These are phyloP conservation scores for Pristionchus mayeri DNA, from an alignment of 2,888 invertebrate genomes.

Conservation along the genomic window DNA sequence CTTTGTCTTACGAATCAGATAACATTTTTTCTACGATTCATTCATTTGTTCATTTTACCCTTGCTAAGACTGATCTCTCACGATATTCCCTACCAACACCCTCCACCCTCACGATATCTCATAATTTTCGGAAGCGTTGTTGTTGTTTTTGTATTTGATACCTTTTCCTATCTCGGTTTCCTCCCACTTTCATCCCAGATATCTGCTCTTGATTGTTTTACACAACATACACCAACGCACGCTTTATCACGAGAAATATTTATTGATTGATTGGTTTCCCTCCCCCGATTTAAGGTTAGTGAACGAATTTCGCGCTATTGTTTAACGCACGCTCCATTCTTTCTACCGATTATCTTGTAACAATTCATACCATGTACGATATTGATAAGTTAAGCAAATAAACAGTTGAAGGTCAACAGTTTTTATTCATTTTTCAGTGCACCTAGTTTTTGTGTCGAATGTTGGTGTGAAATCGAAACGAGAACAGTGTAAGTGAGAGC, in stretches of 20 bases:
- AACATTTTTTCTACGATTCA: background rate
- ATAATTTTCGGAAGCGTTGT: background rate
- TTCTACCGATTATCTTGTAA: too few relatives aligned
- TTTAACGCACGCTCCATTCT: background rate
- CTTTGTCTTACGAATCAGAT: too few relatives aligned
- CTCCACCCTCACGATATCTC: background rate
- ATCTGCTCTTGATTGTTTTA: background rate
- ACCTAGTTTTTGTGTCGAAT: slow-evolving; percentile 42
- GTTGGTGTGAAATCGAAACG: too few relatives aligned
- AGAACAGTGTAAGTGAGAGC: slow-evolving; percentile 11
- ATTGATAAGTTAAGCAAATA: background rate
- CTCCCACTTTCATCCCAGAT: background rate
- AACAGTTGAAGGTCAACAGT: background rate
- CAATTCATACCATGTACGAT: slow-evolving; percentile 10
- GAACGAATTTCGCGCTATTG: background rate
- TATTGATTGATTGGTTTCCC: too few relatives aligned
- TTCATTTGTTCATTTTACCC: background rate
- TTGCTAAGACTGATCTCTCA: background rate
- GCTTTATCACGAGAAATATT: slow-evolving; percentile 22
- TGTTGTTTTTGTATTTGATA: background rate
- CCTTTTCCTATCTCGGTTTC: background rate
- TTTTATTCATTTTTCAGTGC: slow-evolving; percentile 37
- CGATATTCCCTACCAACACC: slow-evolving; percentile 34
- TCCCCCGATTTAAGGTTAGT: slow-evolving; percentile 23
- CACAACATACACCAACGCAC: too few relatives aligned